Evolutionary conservation across 2,888 invertebrate species (phyloP).

Genomic region (Agrochola circellaris): DNA sequence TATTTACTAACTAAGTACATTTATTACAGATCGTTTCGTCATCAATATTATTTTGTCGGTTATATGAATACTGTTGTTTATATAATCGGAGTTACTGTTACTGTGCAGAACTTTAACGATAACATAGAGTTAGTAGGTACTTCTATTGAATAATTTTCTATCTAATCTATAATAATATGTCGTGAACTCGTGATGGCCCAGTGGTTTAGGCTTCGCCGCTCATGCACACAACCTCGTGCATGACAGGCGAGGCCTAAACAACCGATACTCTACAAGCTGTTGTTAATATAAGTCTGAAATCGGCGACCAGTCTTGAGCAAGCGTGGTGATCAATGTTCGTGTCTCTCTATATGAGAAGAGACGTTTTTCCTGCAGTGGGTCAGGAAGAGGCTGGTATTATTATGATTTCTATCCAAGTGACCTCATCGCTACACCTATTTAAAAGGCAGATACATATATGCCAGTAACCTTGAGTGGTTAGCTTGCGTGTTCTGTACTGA

Average conservation of each 20-base stretch:
- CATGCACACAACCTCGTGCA: too few relatives aligned
- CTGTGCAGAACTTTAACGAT: neutral
- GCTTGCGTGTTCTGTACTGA: too few relatives aligned
- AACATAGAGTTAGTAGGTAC: neutral
- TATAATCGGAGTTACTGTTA: neutral
- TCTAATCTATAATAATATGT: neutral
- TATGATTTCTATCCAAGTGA: neutral
- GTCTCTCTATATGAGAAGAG: neutral
- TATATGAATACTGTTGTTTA: neutral
- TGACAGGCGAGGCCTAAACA: neutral
- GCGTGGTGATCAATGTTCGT: neutral
- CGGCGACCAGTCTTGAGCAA: neutral
- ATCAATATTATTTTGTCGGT: constrained; percentile 10
- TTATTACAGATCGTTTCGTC: neutral
- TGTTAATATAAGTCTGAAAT: neutral
- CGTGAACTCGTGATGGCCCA: neutral
- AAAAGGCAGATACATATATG: too few relatives aligned
- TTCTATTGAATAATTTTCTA: neutral
- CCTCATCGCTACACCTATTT: neutral
- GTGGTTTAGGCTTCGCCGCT: neutral
- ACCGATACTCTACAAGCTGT: too few relatives aligned
- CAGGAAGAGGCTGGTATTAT: neutral
- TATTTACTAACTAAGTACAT: neutral
- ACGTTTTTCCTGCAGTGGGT: neutral
- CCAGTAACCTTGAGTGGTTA: too few relatives aligned